phyloP scores from a whole-genome alignment of 2,888 invertebrate species.

The Drosophila colorata region DNA sequence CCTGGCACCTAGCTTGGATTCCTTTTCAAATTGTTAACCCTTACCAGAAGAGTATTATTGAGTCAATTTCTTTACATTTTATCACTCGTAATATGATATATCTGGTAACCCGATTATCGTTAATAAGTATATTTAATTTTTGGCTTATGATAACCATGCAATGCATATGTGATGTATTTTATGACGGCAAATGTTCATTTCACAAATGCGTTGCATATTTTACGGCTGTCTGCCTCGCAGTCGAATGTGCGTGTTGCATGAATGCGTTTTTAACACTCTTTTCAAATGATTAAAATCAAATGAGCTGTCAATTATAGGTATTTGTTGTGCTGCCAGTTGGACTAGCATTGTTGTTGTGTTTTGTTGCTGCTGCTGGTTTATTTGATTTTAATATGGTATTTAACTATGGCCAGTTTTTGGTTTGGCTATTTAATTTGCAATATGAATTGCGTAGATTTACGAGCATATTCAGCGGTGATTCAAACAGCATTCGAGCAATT shows the following conservation, averaged over 20 bases:
- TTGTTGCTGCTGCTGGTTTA: slow-evolving; percentile 12
- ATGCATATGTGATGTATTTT: neutral
- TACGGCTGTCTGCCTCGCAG: slow-evolving; percentile 29
- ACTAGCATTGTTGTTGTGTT: slow-evolving; percentile 12
- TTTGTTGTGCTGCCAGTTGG: slow-evolving; percentile 23
- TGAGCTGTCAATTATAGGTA: slow-evolving; percentile 65
- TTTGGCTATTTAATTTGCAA: slow-evolving; percentile 38
- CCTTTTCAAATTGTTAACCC: too few species aligned
- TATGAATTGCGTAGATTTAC: slow-evolving; percentile 22
- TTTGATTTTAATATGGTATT: slow-evolving; percentile 43
- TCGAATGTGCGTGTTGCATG: slow-evolving; percentile 5
- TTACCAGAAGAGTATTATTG: too few species aligned
- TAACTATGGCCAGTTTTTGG: slow-evolving; percentile 29
- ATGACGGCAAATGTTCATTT: slow-evolving; percentile 14
- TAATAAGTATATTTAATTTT: slow-evolving; percentile 34
- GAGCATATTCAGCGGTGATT: slow-evolving; percentile 8
- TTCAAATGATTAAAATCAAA: slow-evolving; percentile 59
- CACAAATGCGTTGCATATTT: slow-evolving; percentile 46
- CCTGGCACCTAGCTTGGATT: too few species aligned
- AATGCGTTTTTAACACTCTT: slow-evolving; percentile 47
- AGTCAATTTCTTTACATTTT: neutral
- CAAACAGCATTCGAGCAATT: slow-evolving; percentile 9
- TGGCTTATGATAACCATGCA: slow-evolving; percentile 23
- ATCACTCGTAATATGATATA: neutral
- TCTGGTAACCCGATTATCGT: slow-evolving; percentile 8